phyloP scores from a whole-genome alignment of 2,113 vertebrate species.

The Rhadina sibilatrix region DNA sequence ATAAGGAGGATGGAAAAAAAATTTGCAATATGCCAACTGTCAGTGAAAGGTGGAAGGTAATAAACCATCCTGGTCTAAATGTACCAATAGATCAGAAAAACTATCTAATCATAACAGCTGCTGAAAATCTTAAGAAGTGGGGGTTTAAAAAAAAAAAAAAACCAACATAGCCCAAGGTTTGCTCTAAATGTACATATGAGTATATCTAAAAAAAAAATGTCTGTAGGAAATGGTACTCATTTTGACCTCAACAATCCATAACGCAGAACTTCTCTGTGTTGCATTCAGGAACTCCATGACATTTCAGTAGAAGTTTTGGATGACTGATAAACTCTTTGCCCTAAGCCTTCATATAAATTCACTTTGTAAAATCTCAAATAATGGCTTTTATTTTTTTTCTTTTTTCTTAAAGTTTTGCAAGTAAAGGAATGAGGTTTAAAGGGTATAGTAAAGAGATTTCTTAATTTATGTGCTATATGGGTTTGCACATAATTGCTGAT shows the following conservation, averaged over 20 bases:
- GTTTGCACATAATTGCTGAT: not conserved
- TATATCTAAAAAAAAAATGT: not conserved
- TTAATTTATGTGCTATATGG: not conserved
- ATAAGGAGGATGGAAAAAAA: not conserved
- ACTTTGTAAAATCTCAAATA: not conserved
- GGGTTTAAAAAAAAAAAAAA: not conserved
- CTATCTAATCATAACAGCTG: not conserved
- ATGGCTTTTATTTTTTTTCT: fast-evolving
- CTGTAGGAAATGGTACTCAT: not conserved
- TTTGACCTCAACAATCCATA: not conserved
- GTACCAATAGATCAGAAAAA: constrained; percentile 32
- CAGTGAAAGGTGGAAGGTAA: not conserved
- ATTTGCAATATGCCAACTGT: not conserved
- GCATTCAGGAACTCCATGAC: not conserved
- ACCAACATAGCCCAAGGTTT: not conserved
- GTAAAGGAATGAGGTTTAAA: not conserved
- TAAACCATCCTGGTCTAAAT: constrained; percentile 3
- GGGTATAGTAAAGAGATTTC: not conserved
- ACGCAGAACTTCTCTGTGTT: not conserved
- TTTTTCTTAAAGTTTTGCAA: not conserved
- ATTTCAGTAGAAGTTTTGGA: not conserved
- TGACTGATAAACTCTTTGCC: not conserved
- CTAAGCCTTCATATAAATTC: not conserved
- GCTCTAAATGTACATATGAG: not conserved
- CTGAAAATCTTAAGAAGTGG: not conserved